Evolutionary conservation across 2,113 vertebrate genomes (phyloP).

Genomic region (Dendrocopos noguchii): DNA sequence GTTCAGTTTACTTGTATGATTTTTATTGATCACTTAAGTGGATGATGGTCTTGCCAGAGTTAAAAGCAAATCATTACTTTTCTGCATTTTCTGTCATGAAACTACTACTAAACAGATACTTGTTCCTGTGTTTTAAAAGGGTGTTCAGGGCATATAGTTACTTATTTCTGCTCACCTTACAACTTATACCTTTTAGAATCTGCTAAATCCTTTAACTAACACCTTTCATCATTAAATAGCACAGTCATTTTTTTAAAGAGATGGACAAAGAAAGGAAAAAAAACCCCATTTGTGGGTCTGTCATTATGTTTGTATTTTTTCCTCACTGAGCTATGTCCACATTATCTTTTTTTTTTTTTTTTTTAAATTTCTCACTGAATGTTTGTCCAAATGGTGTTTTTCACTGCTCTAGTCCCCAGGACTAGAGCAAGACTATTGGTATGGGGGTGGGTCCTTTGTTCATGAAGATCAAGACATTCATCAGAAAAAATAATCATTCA

Average conservation of each 20-base stretch:
- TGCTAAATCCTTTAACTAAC: conserved; percentile 53
- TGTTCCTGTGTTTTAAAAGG: conserved; percentile 50
- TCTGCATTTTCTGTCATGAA: not conserved
- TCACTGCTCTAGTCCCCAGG: not conserved
- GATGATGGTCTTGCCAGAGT: not conserved
- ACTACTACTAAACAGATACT: conserved; percentile 31
- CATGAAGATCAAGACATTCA: not conserved
- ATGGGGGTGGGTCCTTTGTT: not conserved
- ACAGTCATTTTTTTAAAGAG: not conserved
- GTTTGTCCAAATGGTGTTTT: conserved; percentile 5
- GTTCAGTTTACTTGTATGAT: not conserved
- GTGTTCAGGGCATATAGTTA: not conserved
- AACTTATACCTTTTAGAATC: conserved; percentile 26
- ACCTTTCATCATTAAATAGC: not conserved
- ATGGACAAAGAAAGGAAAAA: not conserved
- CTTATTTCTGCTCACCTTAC: not conserved
- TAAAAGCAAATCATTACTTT: not conserved
- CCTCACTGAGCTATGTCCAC: not conserved
- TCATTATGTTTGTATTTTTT: not conserved
- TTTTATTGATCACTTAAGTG: conserved; percentile 15
- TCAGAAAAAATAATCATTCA: not conserved
- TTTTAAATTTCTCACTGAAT: not conserved
- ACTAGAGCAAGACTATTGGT: not conserved
- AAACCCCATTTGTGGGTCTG: not conserved
- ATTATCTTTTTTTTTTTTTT: not conserved